Base-by-base conservation (phyloP, 64 coral and sea anemone genomes). In the Cladopsammia gracilis region DNA sequence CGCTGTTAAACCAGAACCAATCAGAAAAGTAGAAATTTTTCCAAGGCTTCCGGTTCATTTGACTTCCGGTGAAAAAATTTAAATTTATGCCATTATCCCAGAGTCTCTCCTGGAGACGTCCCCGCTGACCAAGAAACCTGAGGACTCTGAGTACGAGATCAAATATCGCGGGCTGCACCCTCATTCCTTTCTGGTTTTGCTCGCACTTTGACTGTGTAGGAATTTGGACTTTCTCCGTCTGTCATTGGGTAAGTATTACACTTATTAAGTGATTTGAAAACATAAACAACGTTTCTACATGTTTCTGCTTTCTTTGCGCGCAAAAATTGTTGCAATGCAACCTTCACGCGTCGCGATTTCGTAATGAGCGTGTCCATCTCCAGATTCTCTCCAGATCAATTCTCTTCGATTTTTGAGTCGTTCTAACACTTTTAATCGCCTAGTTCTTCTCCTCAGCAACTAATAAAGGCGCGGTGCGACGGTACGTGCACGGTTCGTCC, bases 171-270 rank as follows among this genome's bases (percentile, higher is more conserved):
- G 80, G 80, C 80, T 84, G 60, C 80, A 84, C 80, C 80, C 12
- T 16, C 19, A 42, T 84, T 11, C 42, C 60, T 84, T 67, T 60
- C 61, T 14, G 61, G 62, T n/a, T 50, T 44, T 84, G 80, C 1
- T n/a, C 1, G 60, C 15, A 64, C 45, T 67, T 84, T 84, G 80
- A 24, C 80, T 84, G 80, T 61, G 80, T 51, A 84, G 80, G 80
- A 84, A 84, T 84, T 84, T 84, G 4, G 80, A 67, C 61, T 84
- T 84, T 84, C 8, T 19, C 60, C 62, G 60, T 26, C 4, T 24
- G 11, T 22, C 46, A 84, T 18, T 47, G 20, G 80, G 80, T 84
- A 67, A 84, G 80, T 84, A 12, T 11, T 48, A 13, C 6, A 16
- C 19, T 66, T n/a, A 22, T 62, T 64, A 1, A 66, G 34, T 67